Evolutionary conservation across 2,888 invertebrate species (phyloP), one percentile per base, ranked within the genome.

Genomic region (Nomada flava): DNA sequence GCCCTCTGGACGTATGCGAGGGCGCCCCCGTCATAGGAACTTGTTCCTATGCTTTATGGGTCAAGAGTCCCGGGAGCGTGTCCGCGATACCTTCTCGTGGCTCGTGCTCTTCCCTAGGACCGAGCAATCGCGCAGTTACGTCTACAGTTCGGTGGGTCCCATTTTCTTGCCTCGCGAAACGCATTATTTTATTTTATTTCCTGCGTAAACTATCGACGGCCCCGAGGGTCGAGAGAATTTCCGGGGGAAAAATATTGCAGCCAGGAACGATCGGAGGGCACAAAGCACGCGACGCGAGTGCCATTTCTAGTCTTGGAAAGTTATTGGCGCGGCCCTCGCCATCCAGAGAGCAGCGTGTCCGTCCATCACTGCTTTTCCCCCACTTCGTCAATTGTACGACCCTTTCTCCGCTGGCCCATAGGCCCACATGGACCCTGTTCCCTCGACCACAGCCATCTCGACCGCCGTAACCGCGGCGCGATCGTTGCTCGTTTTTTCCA

Each of bases 21-120:
- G 57, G 63, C 50, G 29, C 10, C 60, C 60, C 85, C 86, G 86
- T 89, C 89, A 89, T 88, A 88, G 87, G 87, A 90, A 91, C 91
- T 89, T 85, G 91, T 91, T 91, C 89, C 88, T 88, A 89, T 91
- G 87, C 72, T 91, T 92, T 92, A 90, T 91, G 89, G 90, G 90
- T 90, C 89, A 89, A 87, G 86, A 89, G 82, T 86, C 70, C 84
- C 78, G 69, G 72, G 76, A 84, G 83, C 83, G 84, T 64, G 52
- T 65, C 55, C 53, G 52, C 55, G 29, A 13, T 75, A 65, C 79
- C 69, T 70, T 59, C 52, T 65, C 11, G 42, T 50, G 29, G 47
- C 26, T 15, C 9, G 47, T 15, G 63, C n/a, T 44, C 64, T 53
- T 23, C 64, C 23, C 68, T 78, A 57, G 57, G 63, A 63, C 57